Conservation (phyloP, 2,888 invertebrate species). For the Fabriciana adippe region DNA sequence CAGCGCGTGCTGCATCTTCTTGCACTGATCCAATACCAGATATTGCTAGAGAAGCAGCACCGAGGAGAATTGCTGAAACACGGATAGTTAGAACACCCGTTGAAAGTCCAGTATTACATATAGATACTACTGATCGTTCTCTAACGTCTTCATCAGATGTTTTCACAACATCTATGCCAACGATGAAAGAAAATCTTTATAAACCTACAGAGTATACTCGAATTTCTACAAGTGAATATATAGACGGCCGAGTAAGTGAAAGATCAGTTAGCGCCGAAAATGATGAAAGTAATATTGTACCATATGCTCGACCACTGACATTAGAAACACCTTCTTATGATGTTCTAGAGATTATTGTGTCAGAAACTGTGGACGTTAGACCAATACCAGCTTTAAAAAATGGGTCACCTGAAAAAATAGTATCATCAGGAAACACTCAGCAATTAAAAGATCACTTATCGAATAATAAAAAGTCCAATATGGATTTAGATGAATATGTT, state of each 20-base stretch:
- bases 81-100: slow-evolving; percentile 30
- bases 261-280: slow-evolving; percentile 49
- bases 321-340: slow-evolving; percentile 61
- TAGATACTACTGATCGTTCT: slow-evolving; percentile 46
- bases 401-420: slow-evolving; percentile 37
- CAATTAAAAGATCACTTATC: slow-evolving; percentile 40
- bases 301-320: slow-evolving; percentile 51
- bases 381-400: slow-evolving; percentile 42
- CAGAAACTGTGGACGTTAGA: slow-evolving; percentile 60
- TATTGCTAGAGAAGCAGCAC: slow-evolving; percentile 24
- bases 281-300: slow-evolving; percentile 50
- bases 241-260: slow-evolving; percentile 52
- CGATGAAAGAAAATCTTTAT: slow-evolving; percentile 51
- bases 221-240: slow-evolving; percentile 44
- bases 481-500: slow-evolving; percentile 77
- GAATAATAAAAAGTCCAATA: slow-evolving; percentile 44
- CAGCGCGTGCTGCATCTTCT: slow-evolving; percentile 32
- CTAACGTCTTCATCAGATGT: slow-evolving; percentile 55
- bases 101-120: slow-evolving; percentile 35
- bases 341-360: slow-evolving; percentile 71
- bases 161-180: slow-evolving; percentile 55
- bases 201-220: slow-evolving; percentile 29
- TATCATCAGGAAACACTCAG: slow-evolving; percentile 22
- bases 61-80: slow-evolving; percentile 36
- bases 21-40: slow-evolving; percentile 42